A percentile compares a stretch with the other conserved stretches of the same genome.
These are phyloP conservation scores for Odocoileus hemionus DNA, from an alignment of 2,113 vertebrate genomes.

Conservation along the genomic window DNA sequence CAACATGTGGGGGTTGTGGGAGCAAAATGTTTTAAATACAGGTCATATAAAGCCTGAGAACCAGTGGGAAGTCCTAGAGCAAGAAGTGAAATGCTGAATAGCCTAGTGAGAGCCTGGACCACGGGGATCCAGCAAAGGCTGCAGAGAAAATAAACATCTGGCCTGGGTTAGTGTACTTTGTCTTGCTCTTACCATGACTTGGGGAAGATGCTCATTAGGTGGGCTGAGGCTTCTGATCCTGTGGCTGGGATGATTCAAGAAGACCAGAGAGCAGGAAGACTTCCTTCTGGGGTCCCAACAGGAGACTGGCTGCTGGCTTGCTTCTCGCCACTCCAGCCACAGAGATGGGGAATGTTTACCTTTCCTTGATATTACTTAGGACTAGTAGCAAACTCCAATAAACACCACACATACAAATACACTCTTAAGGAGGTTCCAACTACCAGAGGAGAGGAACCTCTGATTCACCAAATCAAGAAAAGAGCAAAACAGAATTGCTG, in stretches of 20 bases:
- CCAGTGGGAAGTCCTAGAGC: not conserved
- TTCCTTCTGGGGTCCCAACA: not conserved
- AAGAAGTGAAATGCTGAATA: not conserved
- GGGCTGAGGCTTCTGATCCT: not conserved
- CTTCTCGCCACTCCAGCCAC: not conserved
- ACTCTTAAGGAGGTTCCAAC: not conserved
- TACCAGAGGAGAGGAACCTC: not conserved
- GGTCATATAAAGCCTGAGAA: not conserved
- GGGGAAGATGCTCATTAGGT: not conserved
- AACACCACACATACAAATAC: not conserved
- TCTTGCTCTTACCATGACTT: not conserved
- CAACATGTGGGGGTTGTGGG: accelerated
- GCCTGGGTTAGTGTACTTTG: not conserved
- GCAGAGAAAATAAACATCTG: not conserved
- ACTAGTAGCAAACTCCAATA: not conserved
- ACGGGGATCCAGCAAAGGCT: not conserved
- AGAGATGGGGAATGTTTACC: too few species aligned
- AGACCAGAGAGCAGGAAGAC: not conserved
- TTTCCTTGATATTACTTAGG: not conserved
- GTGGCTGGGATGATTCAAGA: not conserved
- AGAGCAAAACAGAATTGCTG: not conserved
- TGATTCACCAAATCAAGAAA: not conserved
- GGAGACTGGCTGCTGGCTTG: not conserved
- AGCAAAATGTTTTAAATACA: not conserved
- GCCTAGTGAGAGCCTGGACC: not conserved